Evolutionary conservation across 2,888 invertebrate genomes (phyloP), one percentile per base, ranked within the genome.

Genomic region (Orthonychiurus folsomi): DNA sequence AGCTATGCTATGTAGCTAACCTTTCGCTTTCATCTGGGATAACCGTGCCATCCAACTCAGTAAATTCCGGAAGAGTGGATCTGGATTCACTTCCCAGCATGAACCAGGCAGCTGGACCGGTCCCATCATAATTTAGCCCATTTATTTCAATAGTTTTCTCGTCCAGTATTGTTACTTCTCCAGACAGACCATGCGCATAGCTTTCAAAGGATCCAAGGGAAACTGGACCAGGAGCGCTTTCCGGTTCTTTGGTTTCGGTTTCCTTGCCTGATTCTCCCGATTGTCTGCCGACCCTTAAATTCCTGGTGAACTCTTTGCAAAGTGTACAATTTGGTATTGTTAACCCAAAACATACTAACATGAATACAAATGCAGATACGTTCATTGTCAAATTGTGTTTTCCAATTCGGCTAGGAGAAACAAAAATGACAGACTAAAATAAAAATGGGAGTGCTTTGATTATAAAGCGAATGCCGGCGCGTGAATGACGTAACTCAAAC

Each of bases 21-120:
- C 66, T 63, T 63, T 66, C 66, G 37, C 66, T 68, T 50, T 71
- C 71, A 62, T 70, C 69, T 1, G 71, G 71, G 28, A 71, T 67
- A 21, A 67, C 66, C 1, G 61, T 61, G 1, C 60, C 62, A 28
- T 71, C 69, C 3, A 59, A n/a, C 24, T 59, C 59, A 2, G 47
- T 50, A 25, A 23, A 50, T 26, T 59, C 59, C 2, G 59, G 59
- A 3, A 59, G 48, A 23, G 50, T 1, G 64, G 55, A 59, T 69
- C 63, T 3, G 63, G 62, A 56, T 66, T 64, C 50, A 67, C 69
- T 54, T 1, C 71, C 71, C n/a, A 71, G 64, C 56, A 71, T 65
- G 52, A 71, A 71, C 67, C 68, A 69, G 2, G 66, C 67, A 3
- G 69, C 69, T 9, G 67, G 67, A 12, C 64, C 66, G 2, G 5